Evolutionary conservation across 1,140 invertebrate species (phyloP), one percentile per base, ranked within the genome.

Genomic region (Drosophila orena): DNA sequence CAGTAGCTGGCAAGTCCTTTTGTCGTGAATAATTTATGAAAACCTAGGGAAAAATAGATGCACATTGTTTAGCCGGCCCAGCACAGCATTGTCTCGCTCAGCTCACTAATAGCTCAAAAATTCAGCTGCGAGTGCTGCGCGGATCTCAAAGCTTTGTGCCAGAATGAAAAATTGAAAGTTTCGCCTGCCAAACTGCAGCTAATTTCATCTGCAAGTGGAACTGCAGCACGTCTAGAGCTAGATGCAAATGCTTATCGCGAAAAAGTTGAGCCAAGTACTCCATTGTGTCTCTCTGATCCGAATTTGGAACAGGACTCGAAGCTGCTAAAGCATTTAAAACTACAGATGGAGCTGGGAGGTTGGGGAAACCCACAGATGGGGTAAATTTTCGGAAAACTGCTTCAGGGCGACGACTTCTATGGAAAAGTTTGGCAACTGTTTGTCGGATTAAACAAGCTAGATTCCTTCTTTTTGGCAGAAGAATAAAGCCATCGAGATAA

Each of bases 21-120:
- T 86, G 60, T 78, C 54, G 60, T 77, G 70, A 79, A 88, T 88
- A 81, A 88, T 86, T 86, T 81, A 86, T 86, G 78, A 77, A 80
- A 77, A 53, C 42, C 69, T 40, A 46, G 47, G 22, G 53, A 66
- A 49, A 65, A 70, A 61, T 79, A 62, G 58, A 55, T 80, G 60
- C 54, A 64, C 61, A 65, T 69, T 78, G 64, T 80, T 81, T 81
- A 70, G 73, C 59, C 40, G 68, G n/a, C 43, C 58, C n/a, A n/a
- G 40, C n/a, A 2, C 17, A 52, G 64, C 75, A 72, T 79, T 79
- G 76, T 85, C 55, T 59, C 42, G 20, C 30, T 30, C 20, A 15
- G 54, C 58, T 50, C 38, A 37, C 72, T 84, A 81, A 86, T 85
- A 86, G 77, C 77, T 77, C 59, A 74, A 81, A 75, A 68, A 74